phyloP scores from a whole-genome alignment of 2,113 vertebrate genomes.

The Ceyx cyanopectus region DNA sequence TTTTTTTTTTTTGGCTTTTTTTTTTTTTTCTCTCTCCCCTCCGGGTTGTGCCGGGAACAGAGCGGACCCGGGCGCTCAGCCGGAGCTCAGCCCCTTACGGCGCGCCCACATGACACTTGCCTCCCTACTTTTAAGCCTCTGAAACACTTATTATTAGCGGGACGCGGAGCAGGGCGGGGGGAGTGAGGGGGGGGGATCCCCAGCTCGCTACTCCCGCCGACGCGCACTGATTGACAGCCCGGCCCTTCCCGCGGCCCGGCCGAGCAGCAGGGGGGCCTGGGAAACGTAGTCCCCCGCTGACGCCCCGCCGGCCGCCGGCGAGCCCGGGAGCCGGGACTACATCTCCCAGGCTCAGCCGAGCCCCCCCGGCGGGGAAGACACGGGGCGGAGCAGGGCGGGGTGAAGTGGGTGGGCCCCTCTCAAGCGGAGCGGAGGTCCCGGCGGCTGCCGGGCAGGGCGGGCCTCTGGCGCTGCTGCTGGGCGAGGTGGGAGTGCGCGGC shows the following conservation, averaged over 20 bases:
- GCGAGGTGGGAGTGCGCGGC: neutral
- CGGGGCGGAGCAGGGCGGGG: neutral
- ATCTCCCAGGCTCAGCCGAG: constrained; percentile 50
- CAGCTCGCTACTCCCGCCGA: constrained; percentile 31
- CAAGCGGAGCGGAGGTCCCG: neutral
- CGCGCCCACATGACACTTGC: constrained; percentile 76
- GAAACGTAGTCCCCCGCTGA: constrained; percentile 48
- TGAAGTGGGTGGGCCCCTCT: neutral
- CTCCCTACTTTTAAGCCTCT: constrained; percentile 61
- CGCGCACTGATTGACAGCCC: constrained; percentile 75
- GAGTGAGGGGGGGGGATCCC: neutral
- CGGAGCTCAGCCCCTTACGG: constrained; percentile 37
- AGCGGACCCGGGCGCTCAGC: constrained; percentile 22
- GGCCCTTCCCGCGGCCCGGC: constrained; percentile 52
- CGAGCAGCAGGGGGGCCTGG: constrained; percentile 45
- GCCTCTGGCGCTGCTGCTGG: neutral
- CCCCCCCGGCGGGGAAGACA: neutral
- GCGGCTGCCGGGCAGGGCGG: neutral
- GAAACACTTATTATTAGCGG: constrained; percentile 66
- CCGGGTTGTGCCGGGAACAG: neutral
- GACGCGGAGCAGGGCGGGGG: neutral
- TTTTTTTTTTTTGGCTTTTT: neutral
- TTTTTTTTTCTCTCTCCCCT: neutral
- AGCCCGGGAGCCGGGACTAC: constrained; percentile 41
- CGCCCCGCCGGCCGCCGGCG: constrained; percentile 11